These are phyloP conservation scores for Lacanobia wlatinum DNA, from an alignment of 2,888 invertebrate species.

Conservation along the genomic window DNA sequence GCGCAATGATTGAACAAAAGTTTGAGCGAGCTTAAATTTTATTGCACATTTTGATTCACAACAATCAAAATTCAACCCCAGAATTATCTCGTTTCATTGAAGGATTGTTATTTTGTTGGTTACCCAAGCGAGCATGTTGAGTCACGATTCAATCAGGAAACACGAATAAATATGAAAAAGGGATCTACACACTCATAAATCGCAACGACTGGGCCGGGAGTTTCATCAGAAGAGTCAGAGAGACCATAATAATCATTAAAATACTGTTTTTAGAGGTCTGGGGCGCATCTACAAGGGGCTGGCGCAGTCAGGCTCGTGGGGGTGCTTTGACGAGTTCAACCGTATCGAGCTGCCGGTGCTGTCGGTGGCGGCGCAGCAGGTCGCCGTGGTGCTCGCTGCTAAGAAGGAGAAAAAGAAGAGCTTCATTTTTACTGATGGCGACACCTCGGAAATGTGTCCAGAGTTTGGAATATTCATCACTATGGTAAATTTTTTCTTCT, in stretches of 20 bases:
- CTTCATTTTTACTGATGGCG: slow-evolving; percentile 98
- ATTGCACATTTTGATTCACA: too few species aligned
- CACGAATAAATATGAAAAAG: too few species aligned
- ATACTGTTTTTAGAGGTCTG: slow-evolving; percentile 92
- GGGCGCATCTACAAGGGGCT: slow-evolving; percentile 99
- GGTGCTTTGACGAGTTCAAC: slow-evolving; percentile 99
- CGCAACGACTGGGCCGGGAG: too few species aligned
- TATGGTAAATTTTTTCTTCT: slow-evolving; percentile 92
- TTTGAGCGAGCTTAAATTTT: too few species aligned
- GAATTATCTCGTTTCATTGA: too few species aligned
- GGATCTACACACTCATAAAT: too few species aligned
- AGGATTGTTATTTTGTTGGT: too few species aligned
- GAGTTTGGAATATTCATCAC: slow-evolving; percentile 99
- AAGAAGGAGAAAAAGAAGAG: slow-evolving; percentile 98
- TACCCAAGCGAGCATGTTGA: too few species aligned
- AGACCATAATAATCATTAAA: neutral
- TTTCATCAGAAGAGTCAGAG: too few species aligned
- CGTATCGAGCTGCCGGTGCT: slow-evolving; percentile 97
- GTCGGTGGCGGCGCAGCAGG: slow-evolving; percentile 98
- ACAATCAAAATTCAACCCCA: too few species aligned
- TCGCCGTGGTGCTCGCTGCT: slow-evolving; percentile 97
- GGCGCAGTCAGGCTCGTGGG: slow-evolving; percentile 99
- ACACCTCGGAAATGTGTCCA: slow-evolving; percentile 97
- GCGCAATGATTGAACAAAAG: too few species aligned
- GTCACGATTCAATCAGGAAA: too few species aligned